A percentile compares a stretch with the other conserved stretches of the same genome.
These are phyloP conservation scores for Lepisosteus oculatus DNA, from an alignment of 2,113 vertebrate species.

Conservation along the genomic window DNA sequence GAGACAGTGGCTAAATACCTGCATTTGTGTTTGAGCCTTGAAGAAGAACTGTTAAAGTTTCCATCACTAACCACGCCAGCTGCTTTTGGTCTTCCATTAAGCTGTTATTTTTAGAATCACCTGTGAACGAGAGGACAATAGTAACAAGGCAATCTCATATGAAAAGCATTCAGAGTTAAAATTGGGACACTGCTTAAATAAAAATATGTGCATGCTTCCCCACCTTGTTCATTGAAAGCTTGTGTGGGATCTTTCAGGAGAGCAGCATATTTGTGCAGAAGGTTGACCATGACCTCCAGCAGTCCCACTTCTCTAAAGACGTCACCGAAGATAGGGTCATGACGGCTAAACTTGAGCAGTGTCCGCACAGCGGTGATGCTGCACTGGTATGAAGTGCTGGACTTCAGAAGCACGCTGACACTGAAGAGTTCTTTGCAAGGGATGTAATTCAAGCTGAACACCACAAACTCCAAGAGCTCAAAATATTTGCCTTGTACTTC, in stretches of 20 bases:
- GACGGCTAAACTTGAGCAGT: slow-evolving; percentile 85
- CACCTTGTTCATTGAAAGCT: slow-evolving; percentile 81
- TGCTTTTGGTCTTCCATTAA: slow-evolving; percentile 93
- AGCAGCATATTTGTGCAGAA: slow-evolving; percentile 97
- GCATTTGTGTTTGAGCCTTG: slow-evolving; percentile 95
- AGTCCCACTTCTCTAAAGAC: slow-evolving; percentile 96
- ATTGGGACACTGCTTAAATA: background rate
- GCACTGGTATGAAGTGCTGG: slow-evolving; percentile 85
- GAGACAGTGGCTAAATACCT: slow-evolving; percentile 60
- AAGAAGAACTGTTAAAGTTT: slow-evolving; percentile 88
- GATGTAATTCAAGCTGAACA: slow-evolving; percentile 96
- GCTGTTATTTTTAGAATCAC: slow-evolving; percentile 79
- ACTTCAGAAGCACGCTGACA: slow-evolving; percentile 93
- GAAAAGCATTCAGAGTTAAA: too few species aligned
- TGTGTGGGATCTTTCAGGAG: slow-evolving; percentile 91
- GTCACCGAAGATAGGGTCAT: slow-evolving; percentile 92
- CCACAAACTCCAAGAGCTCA: slow-evolving; percentile 92
- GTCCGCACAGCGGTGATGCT: slow-evolving; percentile 85
- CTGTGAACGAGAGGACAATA: slow-evolving; percentile 42
- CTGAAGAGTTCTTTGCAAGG: slow-evolving; percentile 98
- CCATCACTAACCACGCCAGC: slow-evolving; percentile 93
- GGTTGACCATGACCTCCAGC: slow-evolving; percentile 94
- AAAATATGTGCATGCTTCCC: slow-evolving; percentile 3
- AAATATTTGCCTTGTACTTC: slow-evolving; percentile 95
- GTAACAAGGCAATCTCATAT: too few species aligned